Evolutionary conservation across 2,797 vertebrate genomes (phyloP).

Genomic region (Gymnoscopelus braueri): DNA sequence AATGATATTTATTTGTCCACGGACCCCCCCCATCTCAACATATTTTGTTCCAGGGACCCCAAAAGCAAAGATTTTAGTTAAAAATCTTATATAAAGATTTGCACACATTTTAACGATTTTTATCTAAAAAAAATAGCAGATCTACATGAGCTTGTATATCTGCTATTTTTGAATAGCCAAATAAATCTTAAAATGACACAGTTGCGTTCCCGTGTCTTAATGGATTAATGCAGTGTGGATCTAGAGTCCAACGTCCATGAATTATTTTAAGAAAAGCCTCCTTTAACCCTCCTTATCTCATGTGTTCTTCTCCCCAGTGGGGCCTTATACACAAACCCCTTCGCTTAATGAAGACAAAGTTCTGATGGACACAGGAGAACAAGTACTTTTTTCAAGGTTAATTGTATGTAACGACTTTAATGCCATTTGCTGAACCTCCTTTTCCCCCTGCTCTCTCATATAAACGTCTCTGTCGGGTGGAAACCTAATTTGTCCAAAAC

Average conservation of each 20-base stretch:
- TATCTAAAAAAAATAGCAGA: too few relatives aligned
- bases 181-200: too few relatives aligned
- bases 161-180: too few relatives aligned
- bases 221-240: constrained; percentile 6
- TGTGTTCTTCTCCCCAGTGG: constrained; percentile 40
- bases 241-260: constrained; percentile 22
- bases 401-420: constrained; percentile 51
- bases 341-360: constrained; percentile 51
- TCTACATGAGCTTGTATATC: too few relatives aligned
- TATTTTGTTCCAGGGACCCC: too few relatives aligned
- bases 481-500: too few relatives aligned
- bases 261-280: constrained; percentile 37
- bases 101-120: too few relatives aligned
- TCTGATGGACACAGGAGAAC: constrained; percentile 39
- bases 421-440: constrained; percentile 22
- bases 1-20: too few relatives aligned
- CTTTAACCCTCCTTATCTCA: constrained; percentile 31
- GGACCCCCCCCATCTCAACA: too few relatives aligned
- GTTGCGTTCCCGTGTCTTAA: too few relatives aligned
- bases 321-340: constrained; percentile 39
- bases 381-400: constrained; percentile 46
- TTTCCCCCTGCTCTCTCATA: not conserved
- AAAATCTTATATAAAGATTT: too few relatives aligned
- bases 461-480: not conserved
- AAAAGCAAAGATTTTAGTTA: too few relatives aligned